phyloP scores from a whole-genome alignment of 2,888 invertebrate genomes.

The Tetropium fuscum region DNA sequence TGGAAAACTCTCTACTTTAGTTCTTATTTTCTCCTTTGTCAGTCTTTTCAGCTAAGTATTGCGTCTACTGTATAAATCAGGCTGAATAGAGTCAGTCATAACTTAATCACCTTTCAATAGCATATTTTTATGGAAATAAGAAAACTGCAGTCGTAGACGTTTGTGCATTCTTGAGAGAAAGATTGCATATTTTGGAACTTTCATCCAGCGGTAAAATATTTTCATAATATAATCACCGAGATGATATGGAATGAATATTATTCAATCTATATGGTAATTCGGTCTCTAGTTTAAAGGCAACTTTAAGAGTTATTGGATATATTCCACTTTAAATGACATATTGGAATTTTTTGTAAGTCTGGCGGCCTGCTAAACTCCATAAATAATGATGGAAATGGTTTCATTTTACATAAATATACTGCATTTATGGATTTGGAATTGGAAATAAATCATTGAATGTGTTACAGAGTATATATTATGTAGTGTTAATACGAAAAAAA shows the following conservation, averaged over 20 bases:
- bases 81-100: constrained; percentile 2
- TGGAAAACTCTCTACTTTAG: too few species aligned
- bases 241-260: constrained; percentile 12
- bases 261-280: constrained; percentile 28
- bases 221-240: constrained; percentile 13
- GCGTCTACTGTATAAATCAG: constrained; percentile 1
- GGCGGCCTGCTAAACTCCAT: constrained; percentile 8
- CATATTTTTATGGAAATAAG: constrained; percentile 5
- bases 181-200: constrained; percentile 6
- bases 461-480: too few species aligned
- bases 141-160: too few species aligned
- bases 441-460: neutral
- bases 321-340: constrained; percentile 17
- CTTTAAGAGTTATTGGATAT: constrained; percentile 18
- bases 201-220: constrained; percentile 11
- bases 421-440: constrained; percentile 15
- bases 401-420: constrained; percentile 15
- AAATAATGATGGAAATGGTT: constrained; percentile 6
- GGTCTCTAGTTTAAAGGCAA: constrained; percentile 5
- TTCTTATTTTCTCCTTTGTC: too few species aligned
- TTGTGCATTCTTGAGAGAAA: constrained; percentile 7
- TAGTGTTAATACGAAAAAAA: too few species aligned
- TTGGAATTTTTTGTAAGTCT: constrained; percentile 19
- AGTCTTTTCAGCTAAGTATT: neutral
- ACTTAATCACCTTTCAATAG: constrained; percentile 11